Percentiles rank a stretch among this genome's conserved stretches.
phyloP scores from a whole-genome alignment of 2,797 vertebrate species.

The Eulemur albifrons region DNA sequence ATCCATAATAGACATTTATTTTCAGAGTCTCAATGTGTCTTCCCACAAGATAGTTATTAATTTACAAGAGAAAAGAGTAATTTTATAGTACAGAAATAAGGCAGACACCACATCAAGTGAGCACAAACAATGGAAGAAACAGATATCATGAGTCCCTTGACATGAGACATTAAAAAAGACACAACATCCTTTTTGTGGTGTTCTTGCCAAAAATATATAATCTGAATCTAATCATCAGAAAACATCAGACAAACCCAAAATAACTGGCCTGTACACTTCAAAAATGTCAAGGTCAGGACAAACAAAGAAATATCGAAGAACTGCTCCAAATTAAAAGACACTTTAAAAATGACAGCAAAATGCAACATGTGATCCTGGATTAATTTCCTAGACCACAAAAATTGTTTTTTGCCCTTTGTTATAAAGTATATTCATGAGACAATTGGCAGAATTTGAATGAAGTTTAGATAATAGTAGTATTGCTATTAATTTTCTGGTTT shows the following conservation, averaged over 20 bases:
- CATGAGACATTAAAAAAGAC: background rate
- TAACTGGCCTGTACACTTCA: constrained; percentile 57
- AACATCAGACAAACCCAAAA: constrained; percentile 72
- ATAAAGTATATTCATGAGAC: background rate
- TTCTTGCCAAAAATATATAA: constrained; percentile 58
- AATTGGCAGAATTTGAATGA: background rate
- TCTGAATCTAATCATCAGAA: constrained; percentile 69
- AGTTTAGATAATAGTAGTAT: background rate
- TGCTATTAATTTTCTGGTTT: background rate
- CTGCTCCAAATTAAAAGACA: constrained; percentile 38
- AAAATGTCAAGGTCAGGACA: constrained; percentile 71
- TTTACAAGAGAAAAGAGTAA: background rate
- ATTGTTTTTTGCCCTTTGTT: background rate
- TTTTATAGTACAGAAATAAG: background rate
- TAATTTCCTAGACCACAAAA: constrained; percentile 32
- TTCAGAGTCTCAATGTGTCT: constrained; percentile 19
- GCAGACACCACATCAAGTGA: background rate
- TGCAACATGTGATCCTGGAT: background rate
- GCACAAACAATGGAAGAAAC: background rate
- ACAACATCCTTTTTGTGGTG: background rate
- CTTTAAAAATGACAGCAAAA: constrained; percentile 11
- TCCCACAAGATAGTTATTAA: background rate
- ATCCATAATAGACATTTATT: constrained; percentile 12
- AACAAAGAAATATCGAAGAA: constrained; percentile 53
- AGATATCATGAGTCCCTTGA: background rate